Percentiles rank a stretch among this genome's conserved stretches.
phyloP scores from a whole-genome alignment of 92 coral and sea anemone species.

The Porites cylindrica region DNA sequence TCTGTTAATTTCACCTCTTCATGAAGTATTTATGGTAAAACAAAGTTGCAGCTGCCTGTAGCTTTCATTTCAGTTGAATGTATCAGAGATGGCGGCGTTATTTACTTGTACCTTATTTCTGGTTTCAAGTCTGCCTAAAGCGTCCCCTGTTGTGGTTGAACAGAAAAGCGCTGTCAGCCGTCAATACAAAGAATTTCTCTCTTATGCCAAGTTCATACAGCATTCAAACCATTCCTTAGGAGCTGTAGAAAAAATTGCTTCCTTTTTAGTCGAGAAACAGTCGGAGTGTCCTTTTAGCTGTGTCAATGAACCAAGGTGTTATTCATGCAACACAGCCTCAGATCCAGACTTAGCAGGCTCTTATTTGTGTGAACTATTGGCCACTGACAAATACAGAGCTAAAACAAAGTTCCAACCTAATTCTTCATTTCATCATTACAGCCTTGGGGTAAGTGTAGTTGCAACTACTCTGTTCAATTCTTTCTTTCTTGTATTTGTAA shows the following conservation, averaged over 20 bases:
- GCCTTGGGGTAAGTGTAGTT: conserved; percentile 9
- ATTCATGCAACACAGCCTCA: conserved; percentile 37
- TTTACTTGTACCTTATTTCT: too few relatives aligned
- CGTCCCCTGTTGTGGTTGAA: not conserved
- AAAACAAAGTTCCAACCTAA: not conserved
- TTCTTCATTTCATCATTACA: conserved; percentile 12
- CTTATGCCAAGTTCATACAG: not conserved
- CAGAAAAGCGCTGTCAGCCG: not conserved
- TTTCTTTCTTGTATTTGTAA: too few relatives aligned
- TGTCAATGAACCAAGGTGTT: conserved; percentile 22
- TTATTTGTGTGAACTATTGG: conserved; percentile 33
- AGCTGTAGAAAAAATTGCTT: not conserved
- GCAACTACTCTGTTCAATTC: too few relatives aligned
- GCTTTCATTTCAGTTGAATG: too few relatives aligned
- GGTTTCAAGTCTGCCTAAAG: too few relatives aligned
- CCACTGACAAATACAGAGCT: conserved; percentile 52
- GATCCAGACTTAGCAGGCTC: conserved; percentile 13
- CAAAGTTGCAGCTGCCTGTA: too few relatives aligned
- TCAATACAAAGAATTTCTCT: not conserved
- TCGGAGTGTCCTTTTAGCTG: conserved; percentile 10
- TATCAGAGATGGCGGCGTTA: too few relatives aligned
- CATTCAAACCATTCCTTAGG: not conserved
- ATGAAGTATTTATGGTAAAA: too few relatives aligned
- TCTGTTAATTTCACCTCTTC: too few relatives aligned
- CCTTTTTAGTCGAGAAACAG: not conserved